Evolutionary conservation across 2,888 invertebrate species (phyloP).

Genomic region (Macropis europaea): DNA sequence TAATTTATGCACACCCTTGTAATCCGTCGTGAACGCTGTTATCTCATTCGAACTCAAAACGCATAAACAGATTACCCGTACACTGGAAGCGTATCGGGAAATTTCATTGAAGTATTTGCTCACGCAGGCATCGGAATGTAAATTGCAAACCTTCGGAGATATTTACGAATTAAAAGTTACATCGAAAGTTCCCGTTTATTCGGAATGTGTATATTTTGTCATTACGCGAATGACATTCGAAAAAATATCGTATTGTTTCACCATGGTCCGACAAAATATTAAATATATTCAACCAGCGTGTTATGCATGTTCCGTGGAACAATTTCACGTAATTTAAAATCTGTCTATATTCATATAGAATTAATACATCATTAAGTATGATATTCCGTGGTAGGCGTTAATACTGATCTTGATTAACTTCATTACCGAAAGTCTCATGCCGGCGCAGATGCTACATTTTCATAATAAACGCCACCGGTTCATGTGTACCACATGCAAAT

Average conservation of each 20-base stretch:
- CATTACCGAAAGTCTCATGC: conserved; percentile 42
- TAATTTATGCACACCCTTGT: neutral
- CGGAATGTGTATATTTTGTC: no score
- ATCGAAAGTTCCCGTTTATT: no score
- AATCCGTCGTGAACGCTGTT: conserved; percentile 5
- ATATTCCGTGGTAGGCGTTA: neutral
- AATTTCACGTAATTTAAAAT: neutral
- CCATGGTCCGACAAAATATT: no score
- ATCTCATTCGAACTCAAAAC: neutral
- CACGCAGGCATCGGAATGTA: no score
- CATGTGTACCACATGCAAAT: conserved; percentile 11
- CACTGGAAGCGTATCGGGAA: neutral
- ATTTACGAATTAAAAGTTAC: no score
- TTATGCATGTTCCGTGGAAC: no score
- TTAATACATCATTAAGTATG: neutral
- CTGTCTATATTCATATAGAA: neutral
- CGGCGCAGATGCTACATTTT: conserved; percentile 38
- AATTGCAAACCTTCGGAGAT: no score
- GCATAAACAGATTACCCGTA: neutral
- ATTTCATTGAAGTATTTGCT: neutral
- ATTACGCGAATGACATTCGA: no score
- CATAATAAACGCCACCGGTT: conserved; percentile 32
- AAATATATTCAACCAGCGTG: no score
- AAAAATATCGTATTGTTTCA: no score
- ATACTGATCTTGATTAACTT: conserved; percentile 38